Evolutionary conservation across 2,113 vertebrate genomes (phyloP).

Genomic region (Amphiprion percula): DNA sequence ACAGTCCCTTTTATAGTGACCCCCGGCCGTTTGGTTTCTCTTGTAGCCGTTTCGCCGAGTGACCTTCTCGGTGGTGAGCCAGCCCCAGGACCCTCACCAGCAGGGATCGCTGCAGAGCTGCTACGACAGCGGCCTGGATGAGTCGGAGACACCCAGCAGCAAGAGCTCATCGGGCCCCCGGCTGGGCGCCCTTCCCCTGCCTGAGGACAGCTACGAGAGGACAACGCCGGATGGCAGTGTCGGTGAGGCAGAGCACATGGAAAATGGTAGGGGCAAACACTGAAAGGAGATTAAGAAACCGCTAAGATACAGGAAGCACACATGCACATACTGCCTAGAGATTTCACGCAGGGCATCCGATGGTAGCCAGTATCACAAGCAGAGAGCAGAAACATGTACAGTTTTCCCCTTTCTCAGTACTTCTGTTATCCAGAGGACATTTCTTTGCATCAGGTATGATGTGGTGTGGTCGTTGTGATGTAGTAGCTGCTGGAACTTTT

Average conservation of each 20-base stretch:
- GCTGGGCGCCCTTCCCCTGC: conserved; percentile 99
- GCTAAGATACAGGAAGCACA: conserved; percentile 67
- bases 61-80: conserved; percentile 99
- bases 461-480: conserved; percentile 20
- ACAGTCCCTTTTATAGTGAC: conserved; percentile 90
- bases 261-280: conserved; percentile 99
- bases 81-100: conserved; percentile 99
- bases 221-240: conserved; percentile 99
- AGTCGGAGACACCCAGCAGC: conserved; percentile 99
- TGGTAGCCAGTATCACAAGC: conserved; percentile 53
- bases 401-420: conserved; percentile 1
- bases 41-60: conserved; percentile 99
- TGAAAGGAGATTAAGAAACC: conserved; percentile 75
- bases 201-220: conserved; percentile 99
- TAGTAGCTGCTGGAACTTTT: conserved; percentile 18
- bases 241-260: conserved; percentile 99
- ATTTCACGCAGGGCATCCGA: conserved; percentile 35
- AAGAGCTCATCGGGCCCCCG: conserved; percentile 99
- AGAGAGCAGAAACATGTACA: conserved; percentile 25
- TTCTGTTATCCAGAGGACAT: not conserved
- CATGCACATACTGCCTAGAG: conserved; percentile 60
- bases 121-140: conserved; percentile 99
- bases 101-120: conserved; percentile 99
- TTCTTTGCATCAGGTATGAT: conserved; percentile 26
- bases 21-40: conserved; percentile 95